Evolutionary conservation across 2,113 vertebrate species (phyloP), one percentile per base, ranked within the genome.

Genomic region (Pseudorhombus dupliciocellatus): DNA sequence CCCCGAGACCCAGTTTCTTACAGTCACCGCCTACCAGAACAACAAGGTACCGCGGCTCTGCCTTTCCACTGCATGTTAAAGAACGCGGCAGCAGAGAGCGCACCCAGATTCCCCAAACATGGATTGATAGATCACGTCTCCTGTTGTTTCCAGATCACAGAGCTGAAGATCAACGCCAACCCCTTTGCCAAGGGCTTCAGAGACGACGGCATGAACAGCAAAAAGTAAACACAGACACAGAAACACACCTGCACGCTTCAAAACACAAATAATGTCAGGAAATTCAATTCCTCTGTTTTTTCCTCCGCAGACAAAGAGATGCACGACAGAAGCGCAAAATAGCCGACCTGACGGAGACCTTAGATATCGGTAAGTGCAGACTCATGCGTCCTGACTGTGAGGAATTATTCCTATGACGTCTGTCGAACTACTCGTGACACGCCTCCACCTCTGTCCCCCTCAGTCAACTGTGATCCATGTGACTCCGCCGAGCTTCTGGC

Each of bases 11-110:
- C 91, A 93, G 85, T 94, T 94, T 15, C 84, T 94, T 69, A 93
- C 93, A 1, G 93, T 94, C 77, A 94, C 93, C 0, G 92, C 93
- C 65, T 94, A 93, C 87, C 93, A 94, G 83, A 94, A 94, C 88
- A 92, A 51, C 89, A 93, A 90, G 87, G 93, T 94, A 80, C 15
- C n/a, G 15, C 1, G 0, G 44, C 4, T 10, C 7, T 9, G 31
- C 28, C n/a, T 26, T 12, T 22, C 20, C 30, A 12, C 21, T 48
- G 16, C 3, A 37, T 37, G 12, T 37, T 37, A 2, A 37, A 37
- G 34, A 37, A 34, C 10, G 31, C 1, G 8, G 11, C 11, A 34
- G 3, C 1, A 37, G 9, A 37, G 34, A 11, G 34, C 12, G 10
- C 12, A 37, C 34, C 10, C 10, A 37, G 12, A 37, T 37, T 37